phyloP scores from a whole-genome alignment of 1,140 invertebrate species.

The Aphidius ervi region DNA sequence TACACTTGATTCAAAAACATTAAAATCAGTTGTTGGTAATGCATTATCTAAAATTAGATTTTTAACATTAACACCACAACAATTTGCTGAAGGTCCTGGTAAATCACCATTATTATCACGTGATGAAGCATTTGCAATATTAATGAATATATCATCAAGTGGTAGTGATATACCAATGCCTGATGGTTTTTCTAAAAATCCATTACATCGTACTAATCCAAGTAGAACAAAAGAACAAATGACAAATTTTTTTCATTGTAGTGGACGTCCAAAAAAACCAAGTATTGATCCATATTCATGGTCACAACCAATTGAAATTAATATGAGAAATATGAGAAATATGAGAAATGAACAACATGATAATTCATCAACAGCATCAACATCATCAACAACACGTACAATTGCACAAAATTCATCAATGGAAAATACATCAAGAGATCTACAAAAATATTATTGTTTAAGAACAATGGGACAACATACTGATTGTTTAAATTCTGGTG shows the following conservation, averaged over 20 bases:
- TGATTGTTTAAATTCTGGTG: constrained; percentile 66
- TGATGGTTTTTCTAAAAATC: constrained; percentile 60
- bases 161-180: constrained; percentile 64
- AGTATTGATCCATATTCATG: no score
- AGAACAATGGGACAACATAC: constrained; percentile 60
- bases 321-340: background rate
- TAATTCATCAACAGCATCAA: background rate
- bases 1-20: constrained; percentile 39
- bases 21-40: constrained; percentile 52
- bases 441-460: constrained; percentile 57
- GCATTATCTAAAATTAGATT: constrained; percentile 69
- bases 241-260: no score
- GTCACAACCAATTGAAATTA: no score
- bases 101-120: constrained; percentile 66
- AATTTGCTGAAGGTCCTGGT: constrained; percentile 76
- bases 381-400: constrained; percentile 5
- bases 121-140: constrained; percentile 72
- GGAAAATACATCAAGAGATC: constrained; percentile 15
- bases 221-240: constrained; percentile 31
- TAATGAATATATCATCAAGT: constrained; percentile 75
- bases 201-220: constrained; percentile 28
- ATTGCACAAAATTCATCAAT: constrained; percentile 13
- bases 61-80: constrained; percentile 69
- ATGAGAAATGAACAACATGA: constrained; percentile 1
- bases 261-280: no score